phyloP scores from a whole-genome alignment of 2,797 vertebrate species.

The Ptychobarbus kaznakovi region DNA sequence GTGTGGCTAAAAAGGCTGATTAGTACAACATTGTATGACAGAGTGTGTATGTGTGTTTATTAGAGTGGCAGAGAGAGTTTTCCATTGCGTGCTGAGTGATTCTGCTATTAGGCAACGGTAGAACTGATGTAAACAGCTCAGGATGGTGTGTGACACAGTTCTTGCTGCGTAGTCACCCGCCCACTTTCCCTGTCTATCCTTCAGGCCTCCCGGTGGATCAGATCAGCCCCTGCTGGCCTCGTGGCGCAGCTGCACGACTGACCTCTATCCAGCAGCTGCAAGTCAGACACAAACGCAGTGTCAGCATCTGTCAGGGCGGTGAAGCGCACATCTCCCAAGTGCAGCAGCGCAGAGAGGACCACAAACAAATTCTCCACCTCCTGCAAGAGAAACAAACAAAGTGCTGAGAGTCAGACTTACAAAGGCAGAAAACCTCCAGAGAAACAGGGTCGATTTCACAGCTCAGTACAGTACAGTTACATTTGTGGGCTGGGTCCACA shows the following conservation, averaged over 20 bases:
- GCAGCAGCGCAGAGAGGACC: constrained; percentile 88
- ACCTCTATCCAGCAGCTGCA: constrained; percentile 94
- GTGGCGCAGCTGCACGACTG: constrained; percentile 66
- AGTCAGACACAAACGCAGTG: constrained; percentile 85
- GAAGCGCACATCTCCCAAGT: constrained; percentile 89
- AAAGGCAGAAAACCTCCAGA: neutral
- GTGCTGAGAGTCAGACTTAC: neutral
- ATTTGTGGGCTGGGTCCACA: neutral
- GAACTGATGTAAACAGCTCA: constrained; percentile 61
- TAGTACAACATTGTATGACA: constrained; percentile 28
- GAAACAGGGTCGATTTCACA: neutral
- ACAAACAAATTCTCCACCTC: constrained; percentile 91
- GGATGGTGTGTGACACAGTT: constrained; percentile 53
- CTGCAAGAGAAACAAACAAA: constrained; percentile 69
- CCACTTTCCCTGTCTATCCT: neutral
- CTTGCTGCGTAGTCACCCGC: constrained; percentile 16
- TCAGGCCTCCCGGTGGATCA: constrained; percentile 1
- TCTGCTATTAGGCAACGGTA: constrained; percentile 44
- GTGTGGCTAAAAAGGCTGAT: constrained; percentile 29
- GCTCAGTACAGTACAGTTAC: neutral
- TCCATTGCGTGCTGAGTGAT: constrained; percentile 53
- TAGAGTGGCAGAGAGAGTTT: constrained; percentile 40
- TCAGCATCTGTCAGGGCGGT: constrained; percentile 82
- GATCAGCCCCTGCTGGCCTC: constrained; percentile 54
- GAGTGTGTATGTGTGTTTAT: constrained; percentile 29